These are phyloP conservation scores for Argya squamiceps DNA, from an alignment of 2,797 vertebrate species.

Conservation along the genomic window DNA sequence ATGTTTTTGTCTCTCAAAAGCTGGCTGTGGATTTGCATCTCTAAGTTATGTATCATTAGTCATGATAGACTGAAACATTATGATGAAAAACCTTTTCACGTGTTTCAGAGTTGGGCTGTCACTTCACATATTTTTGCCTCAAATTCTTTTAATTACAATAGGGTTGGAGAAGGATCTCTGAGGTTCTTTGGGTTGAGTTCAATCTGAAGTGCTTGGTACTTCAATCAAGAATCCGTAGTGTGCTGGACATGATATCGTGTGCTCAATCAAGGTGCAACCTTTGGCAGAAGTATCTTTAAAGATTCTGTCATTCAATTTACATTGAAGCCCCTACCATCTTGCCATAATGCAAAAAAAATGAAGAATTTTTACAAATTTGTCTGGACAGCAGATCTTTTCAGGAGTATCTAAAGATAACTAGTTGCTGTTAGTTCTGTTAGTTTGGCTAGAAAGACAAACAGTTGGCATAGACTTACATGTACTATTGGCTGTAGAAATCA, in stretches of 20 bases:
- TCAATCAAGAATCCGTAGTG: neutral
- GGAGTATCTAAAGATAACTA: neutral
- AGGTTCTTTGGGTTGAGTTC: neutral
- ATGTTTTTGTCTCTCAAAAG: neutral
- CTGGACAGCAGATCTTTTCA: neutral
- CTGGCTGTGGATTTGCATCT: neutral
- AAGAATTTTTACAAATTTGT: neutral
- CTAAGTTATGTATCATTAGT: neutral
- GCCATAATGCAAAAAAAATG: neutral
- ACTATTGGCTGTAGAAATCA: neutral
- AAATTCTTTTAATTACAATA: neutral
- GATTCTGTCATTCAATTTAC: neutral
- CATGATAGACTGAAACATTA: neutral
- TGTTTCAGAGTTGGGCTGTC: neutral
- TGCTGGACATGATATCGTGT: neutral
- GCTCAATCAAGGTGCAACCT: neutral
- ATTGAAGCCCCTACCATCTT: neutral
- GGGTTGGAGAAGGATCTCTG: neutral
- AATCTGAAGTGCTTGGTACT: neutral
- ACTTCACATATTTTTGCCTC: neutral
- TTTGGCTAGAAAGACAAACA: neutral
- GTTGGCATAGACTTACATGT: neutral
- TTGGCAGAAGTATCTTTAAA: neutral
- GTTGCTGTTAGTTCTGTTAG: neutral
- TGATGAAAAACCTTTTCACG: neutral